Evolutionary conservation across 2,888 invertebrate species (phyloP), one percentile per base, ranked within the genome.

Genomic region (Sclerodermus sp.): DNA sequence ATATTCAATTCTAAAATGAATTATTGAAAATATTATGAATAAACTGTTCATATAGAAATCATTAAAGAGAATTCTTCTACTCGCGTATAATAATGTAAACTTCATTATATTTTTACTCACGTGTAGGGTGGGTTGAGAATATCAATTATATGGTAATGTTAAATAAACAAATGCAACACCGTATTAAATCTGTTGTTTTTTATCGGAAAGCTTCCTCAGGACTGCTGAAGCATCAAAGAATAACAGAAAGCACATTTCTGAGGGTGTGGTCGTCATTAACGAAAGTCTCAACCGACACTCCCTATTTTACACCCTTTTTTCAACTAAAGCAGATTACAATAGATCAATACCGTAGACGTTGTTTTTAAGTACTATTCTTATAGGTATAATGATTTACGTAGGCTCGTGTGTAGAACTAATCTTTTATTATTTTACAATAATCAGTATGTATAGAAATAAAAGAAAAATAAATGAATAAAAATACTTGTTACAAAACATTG

Each of bases 241-340:
- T 12, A 34, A 34, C 10, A 12, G 34, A 8, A 34, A 34, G n/a
- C 34, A 13, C 34, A 34, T 8, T 34, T 34, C 34, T 12, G 43
- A 55, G 63, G 71, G 73, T 61, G 73, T 58, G 70, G 69, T 61
- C n/a, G n/a, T n/a, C 56, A 55, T 62, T 71, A 70, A 68, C 67
- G 62, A 67, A 59, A 48, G 55, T 55, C n/a, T 47, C 54, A 47
- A 36, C 43, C 45, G 67, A 51, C 73, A 66, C 73, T 58, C 73
- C 73, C 60, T 60, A 57, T 58, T 67, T 68, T 58, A 51, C 57
- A 59, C 54, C 60, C 52, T 38, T 23, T 23, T 23, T 23, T 23
- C 8, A 23, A 23, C 23, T 23, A 23, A 23, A 48, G 23, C 23
- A 23, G 3, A 23, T 23, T 5, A 23, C 3, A 23, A 23, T 8